phyloP scores from a whole-genome alignment of 2,797 vertebrate genomes.

The Acropternis orthonyx region DNA sequence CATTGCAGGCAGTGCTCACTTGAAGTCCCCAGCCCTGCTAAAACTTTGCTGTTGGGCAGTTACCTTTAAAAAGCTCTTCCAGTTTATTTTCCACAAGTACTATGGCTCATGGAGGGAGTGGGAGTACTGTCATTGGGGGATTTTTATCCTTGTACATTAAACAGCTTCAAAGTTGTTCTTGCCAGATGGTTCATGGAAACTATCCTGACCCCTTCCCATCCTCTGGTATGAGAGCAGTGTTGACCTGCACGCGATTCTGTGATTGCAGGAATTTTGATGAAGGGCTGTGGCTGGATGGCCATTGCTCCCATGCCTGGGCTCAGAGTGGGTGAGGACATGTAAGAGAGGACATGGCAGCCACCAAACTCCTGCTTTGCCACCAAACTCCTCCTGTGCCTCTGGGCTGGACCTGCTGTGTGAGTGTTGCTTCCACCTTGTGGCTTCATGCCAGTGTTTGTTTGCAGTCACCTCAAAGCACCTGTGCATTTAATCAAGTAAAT shows the following conservation, averaged over 20 bases:
- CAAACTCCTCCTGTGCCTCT: rapidly evolving
- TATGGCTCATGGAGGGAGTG: too few relatives aligned
- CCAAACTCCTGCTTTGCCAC: rapidly evolving
- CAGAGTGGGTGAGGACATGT: background rate
- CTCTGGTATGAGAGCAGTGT: background rate
- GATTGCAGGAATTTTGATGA: rapidly evolving
- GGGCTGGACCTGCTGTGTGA: background rate
- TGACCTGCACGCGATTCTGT: rapidly evolving
- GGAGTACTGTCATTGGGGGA: background rate
- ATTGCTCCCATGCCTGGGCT: background rate
- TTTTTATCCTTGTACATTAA: background rate
- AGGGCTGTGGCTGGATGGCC: background rate
- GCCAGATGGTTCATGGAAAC: background rate
- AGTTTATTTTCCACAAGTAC: background rate
- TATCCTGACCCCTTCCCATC: rapidly evolving
- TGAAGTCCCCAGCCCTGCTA: background rate
- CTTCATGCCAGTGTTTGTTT: background rate
- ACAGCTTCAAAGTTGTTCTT: background rate
- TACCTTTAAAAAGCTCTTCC: background rate
- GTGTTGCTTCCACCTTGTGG: background rate
- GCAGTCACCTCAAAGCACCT: background rate
- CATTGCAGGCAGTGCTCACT: background rate
- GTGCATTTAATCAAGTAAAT: conserved; percentile 14
- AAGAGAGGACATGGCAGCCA: rapidly evolving
- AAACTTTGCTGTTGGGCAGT: background rate